These are phyloP conservation scores for Drosophila merina DNA, from an alignment of 2,888 invertebrate species.

Conservation along the genomic window DNA sequence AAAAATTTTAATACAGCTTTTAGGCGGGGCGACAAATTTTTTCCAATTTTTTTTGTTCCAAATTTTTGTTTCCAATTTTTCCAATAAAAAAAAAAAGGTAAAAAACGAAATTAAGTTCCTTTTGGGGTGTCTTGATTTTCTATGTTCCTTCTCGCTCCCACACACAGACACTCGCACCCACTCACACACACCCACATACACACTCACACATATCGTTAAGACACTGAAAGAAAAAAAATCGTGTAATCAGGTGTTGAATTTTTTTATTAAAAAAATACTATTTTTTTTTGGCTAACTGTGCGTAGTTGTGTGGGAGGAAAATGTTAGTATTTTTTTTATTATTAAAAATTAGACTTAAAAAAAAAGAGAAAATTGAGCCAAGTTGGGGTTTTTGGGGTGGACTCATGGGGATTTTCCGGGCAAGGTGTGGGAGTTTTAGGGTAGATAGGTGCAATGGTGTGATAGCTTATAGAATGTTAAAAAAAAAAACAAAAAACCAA, in stretches of 20 bases:
- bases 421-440: conserved; percentile 7
- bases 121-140: conserved; percentile 12
- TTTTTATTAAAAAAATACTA: neutral
- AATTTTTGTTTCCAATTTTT: neutral
- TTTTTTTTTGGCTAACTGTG: conserved; percentile 7
- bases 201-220: conserved; percentile 65
- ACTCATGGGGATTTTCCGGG: neutral
- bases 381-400: neutral
- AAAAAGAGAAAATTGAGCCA: conserved; percentile 11
- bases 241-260: conserved; percentile 12
- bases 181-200: conserved; percentile 19
- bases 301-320: conserved; percentile 3
- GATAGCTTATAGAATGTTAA: conserved; percentile 41
- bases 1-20: conserved; percentile 12
- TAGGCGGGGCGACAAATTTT: neutral
- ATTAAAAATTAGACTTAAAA: conserved; percentile 8
- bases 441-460: conserved; percentile 39
- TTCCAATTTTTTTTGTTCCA: neutral
- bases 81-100: neutral
- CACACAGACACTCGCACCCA: conserved; percentile 4
- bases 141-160: conserved; percentile 4
- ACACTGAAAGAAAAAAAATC: neutral
- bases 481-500: conserved; percentile 15
- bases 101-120: conserved; percentile 19
- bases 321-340: conserved; percentile 6